phyloP scores from a whole-genome alignment of 2,797 vertebrate species.

The Crax fasciolata region DNA sequence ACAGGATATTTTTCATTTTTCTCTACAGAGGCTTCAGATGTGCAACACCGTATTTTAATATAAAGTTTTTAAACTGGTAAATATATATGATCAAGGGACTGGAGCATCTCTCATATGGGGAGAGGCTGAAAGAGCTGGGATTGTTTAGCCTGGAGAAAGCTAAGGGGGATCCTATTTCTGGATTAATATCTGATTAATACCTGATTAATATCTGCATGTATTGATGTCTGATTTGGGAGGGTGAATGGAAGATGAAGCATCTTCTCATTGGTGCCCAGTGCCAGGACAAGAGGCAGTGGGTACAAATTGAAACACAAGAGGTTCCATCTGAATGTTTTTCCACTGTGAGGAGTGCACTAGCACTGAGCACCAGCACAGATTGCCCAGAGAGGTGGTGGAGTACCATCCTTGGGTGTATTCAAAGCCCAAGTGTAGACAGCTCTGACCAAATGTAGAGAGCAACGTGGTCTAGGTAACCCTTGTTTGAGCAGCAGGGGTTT shows the following conservation, averaged over 20 bases:
- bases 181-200: neutral
- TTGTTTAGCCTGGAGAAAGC: neutral
- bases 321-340: neutral
- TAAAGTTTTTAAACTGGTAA: neutral
- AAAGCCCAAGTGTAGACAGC: neutral
- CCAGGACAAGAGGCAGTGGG: neutral
- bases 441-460: neutral
- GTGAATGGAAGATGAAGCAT: neutral
- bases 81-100: no score
- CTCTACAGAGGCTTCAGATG: neutral
- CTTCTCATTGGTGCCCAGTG: neutral
- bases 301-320: neutral
- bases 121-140: neutral
- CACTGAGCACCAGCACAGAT: rapidly evolving
- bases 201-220: no score
- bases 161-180: neutral
- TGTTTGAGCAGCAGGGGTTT: neutral
- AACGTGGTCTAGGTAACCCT: neutral
- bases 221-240: neutral
- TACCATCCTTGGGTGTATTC: neutral
- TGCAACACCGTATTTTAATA: neutral
- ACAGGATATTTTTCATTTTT: neutral
- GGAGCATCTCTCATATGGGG: neutral
- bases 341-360: neutral
- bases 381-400: neutral